A percentile compares a stretch with the other conserved stretches of the same genome.
Conservation (phyloP, 2,888 invertebrate species). For the Oxycera nigricornis region DNA sequence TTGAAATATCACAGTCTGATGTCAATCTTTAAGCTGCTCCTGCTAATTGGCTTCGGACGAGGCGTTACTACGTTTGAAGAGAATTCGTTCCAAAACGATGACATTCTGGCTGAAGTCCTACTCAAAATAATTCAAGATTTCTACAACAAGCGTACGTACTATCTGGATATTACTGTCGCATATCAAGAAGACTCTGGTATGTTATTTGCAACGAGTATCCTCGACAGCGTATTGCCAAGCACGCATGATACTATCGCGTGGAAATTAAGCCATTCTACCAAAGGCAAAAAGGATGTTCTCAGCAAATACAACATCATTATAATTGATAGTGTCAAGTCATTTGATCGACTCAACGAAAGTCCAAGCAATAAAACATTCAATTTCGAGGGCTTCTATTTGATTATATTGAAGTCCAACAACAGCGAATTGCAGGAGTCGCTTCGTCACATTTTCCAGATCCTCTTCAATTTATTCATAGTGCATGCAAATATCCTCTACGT, state of each 20-base stretch:
- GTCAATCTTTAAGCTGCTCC: no score
- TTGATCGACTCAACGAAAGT: background rate
- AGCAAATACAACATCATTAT: background rate
- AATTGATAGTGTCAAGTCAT: constrained; percentile 7
- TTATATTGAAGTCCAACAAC: constrained; percentile 1
- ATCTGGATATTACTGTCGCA: background rate
- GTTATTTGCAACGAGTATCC: background rate
- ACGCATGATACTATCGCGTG: background rate
- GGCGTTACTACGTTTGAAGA: no score
- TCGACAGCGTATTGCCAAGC: background rate
- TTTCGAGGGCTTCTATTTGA: constrained; percentile 32
- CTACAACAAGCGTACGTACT: background rate
- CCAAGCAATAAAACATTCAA: constrained; percentile 17
- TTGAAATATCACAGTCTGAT: no score
- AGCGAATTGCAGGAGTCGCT: background rate
- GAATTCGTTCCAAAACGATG: no score
- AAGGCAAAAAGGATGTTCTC: background rate
- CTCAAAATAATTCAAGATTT: constrained; percentile 5
- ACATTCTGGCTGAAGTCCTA: background rate
- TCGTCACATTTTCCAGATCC: constrained; percentile 27
- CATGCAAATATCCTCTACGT: constrained; percentile 30
- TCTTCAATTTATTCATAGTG: constrained; percentile 37
- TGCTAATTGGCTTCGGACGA: no score
- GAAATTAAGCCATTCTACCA: background rate
- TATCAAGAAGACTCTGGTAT: background rate